These are phyloP conservation scores for Pluvialis apricaria DNA, from an alignment of 2,113 vertebrate genomes.

Conservation along the genomic window DNA sequence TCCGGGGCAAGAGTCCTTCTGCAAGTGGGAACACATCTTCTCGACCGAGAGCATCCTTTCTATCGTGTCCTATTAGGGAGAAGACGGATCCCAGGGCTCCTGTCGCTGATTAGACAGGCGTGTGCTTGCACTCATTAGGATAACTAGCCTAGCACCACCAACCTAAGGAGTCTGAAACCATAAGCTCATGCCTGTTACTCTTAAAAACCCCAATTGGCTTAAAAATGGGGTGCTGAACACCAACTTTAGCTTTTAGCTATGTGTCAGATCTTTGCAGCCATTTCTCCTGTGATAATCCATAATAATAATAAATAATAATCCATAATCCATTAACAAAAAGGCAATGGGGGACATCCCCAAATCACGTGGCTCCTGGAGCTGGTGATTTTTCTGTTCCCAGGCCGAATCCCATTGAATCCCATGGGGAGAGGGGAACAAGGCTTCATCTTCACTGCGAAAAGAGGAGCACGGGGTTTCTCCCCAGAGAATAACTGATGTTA, in stretches of 20 bases:
- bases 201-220: not conserved
- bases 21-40: not conserved
- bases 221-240: not conserved
- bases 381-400: not conserved
- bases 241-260: not conserved
- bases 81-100: not conserved
- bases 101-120: not conserved
- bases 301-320: not conserved
- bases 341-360: accelerated
- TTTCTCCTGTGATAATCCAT: not conserved
- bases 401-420: not conserved
- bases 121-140: not conserved
- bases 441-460: accelerated
- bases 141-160: not conserved
- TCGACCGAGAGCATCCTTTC: accelerated
- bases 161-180: not conserved
- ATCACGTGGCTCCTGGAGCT: not conserved
- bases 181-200: not conserved
- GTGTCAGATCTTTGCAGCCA: not conserved
- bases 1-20: not conserved
- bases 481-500: accelerated
- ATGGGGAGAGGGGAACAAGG: accelerated
- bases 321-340: not conserved
- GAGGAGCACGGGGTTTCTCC: accelerated
- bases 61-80: accelerated